A percentile compares a stretch with the other conserved stretches of the same genome.
Conservation (phyloP, 30 jellyfish, hydroid and myxozoan genomes). For the Hydra vulgaris region DNA sequence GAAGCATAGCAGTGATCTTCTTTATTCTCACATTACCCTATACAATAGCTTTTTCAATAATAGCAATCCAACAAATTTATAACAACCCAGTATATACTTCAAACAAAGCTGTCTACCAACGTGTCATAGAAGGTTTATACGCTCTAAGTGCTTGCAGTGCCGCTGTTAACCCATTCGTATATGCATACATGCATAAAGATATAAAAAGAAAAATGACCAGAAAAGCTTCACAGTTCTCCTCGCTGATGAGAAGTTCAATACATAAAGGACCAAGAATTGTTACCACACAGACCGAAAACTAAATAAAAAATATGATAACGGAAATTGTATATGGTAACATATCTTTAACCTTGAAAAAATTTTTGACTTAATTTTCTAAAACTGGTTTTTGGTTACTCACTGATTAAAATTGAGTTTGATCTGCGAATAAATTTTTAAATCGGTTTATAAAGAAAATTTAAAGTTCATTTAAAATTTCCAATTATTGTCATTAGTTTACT, state of each 20-base stretch:
- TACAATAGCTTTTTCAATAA: background rate
- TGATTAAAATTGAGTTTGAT: too few species aligned
- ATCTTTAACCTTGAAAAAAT: too few species aligned
- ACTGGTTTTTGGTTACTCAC: too few species aligned
- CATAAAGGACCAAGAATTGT: background rate
- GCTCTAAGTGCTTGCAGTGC: conserved; percentile 10
- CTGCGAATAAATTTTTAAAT: too few species aligned
- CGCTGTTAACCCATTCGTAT: conserved; percentile 21
- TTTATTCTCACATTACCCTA: conserved; percentile 21
- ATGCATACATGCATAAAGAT: conserved; percentile 17
- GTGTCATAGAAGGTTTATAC: background rate
- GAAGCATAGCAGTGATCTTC: conserved; percentile 12
- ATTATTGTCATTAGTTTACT: too few species aligned
- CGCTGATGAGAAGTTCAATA: background rate
- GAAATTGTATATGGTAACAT: too few species aligned
- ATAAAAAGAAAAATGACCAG: background rate
- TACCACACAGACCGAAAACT: background rate
- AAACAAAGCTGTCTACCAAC: background rate
- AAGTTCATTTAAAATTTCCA: too few species aligned
- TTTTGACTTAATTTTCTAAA: too few species aligned
- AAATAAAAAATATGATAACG: too few species aligned
- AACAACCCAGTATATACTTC: background rate
- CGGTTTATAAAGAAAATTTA: too few species aligned
- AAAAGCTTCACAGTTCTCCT: background rate
- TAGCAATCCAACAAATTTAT: background rate